These are phyloP conservation scores for Saguinus imperator DNA, from an alignment of 2,113 vertebrate species.

Conservation along the genomic window DNA sequence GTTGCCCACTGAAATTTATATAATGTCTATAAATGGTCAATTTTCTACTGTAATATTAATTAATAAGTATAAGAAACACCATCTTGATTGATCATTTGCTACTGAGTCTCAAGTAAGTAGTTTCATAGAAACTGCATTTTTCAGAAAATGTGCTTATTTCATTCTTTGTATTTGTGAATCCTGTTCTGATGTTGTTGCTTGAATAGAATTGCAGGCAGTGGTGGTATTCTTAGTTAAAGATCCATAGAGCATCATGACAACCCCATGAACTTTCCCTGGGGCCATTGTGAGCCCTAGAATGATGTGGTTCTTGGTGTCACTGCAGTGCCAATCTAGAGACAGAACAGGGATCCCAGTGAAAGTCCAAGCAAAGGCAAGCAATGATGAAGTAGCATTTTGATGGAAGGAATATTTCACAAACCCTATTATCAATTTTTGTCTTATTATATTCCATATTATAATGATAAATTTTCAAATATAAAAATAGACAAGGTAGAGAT, in stretches of 20 bases:
- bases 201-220: not conserved
- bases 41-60: constrained; percentile 21
- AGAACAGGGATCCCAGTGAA: not conserved
- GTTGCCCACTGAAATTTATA: not conserved
- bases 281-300: not conserved
- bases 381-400: not conserved
- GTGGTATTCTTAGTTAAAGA: not conserved
- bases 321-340: constrained; percentile 25
- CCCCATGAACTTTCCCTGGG: not conserved
- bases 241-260: not conserved
- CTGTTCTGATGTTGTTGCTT: constrained; percentile 4
- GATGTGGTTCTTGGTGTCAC: not conserved
- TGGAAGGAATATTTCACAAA: constrained; percentile 30
- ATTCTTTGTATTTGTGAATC: not conserved
- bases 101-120: constrained; percentile 42
- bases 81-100: constrained; percentile 21
- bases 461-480: constrained; percentile 17
- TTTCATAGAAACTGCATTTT: not conserved
- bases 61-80: not conserved
- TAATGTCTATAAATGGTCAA: not conserved
- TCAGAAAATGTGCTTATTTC: constrained; percentile 18
- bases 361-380: not conserved
- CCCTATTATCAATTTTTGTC: not conserved
- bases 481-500: not conserved
- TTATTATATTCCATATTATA: not conserved